phyloP scores from a whole-genome alignment of 2,797 vertebrate genomes.

The Microctenopoma steveboyesi region DNA sequence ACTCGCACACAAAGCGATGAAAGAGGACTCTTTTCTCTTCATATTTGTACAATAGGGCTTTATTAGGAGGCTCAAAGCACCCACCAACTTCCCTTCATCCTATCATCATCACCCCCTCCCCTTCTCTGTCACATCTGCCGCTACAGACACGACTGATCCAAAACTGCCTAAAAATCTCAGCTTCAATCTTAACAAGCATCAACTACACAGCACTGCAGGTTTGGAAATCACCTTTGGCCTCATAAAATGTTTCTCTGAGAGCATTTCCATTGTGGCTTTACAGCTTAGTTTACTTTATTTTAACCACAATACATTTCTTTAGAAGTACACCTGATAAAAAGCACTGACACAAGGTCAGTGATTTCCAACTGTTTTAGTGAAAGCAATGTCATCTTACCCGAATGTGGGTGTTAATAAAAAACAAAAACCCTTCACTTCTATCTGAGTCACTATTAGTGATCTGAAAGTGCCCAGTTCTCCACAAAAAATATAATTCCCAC shows the following conservation, averaged over 20 bases:
- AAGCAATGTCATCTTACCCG: background rate
- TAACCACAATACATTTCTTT: background rate
- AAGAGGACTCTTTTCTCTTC: constrained; percentile 52
- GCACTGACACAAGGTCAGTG: background rate
- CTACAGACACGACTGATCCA: constrained; percentile 8
- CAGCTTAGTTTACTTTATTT: background rate
- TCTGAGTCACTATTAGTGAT: no score
- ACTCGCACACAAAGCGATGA: constrained; percentile 39
- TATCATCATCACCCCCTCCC: constrained; percentile 44
- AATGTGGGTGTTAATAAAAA: no score
- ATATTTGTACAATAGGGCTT: constrained; percentile 67
- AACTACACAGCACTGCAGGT: constrained; percentile 12
- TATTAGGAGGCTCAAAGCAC: constrained; percentile 55
- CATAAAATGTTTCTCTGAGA: constrained; percentile 1
- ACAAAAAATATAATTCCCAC: background rate
- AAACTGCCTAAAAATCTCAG: constrained; percentile 29
- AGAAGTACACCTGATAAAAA: background rate
- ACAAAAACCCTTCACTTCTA: no score
- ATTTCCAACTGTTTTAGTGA: background rate
- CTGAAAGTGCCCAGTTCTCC: background rate
- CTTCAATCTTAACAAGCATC: constrained; percentile 1
- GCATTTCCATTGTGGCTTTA: background rate
- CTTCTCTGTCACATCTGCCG: background rate
- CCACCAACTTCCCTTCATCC: constrained; percentile 50
- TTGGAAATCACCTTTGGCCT: constrained; percentile 20